Evolutionary conservation across 2,888 invertebrate genomes (phyloP).

Genomic region (Pseudoips prasinana): DNA sequence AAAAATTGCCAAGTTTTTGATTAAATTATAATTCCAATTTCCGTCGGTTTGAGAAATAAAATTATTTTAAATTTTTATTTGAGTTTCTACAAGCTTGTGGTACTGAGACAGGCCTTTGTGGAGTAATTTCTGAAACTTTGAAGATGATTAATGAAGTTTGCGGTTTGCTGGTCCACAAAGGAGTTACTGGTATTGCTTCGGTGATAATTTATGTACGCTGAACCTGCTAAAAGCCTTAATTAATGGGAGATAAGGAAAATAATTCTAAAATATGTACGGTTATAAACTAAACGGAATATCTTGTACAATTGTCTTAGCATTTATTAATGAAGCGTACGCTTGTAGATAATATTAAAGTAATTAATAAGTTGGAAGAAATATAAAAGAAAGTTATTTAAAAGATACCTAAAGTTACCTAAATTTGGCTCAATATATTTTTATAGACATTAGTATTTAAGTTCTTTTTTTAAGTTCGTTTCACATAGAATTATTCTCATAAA

Average conservation of each 20-base stretch:
- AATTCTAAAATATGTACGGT: too few relatives aligned
- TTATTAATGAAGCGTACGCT: too few relatives aligned
- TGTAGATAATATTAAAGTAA: too few relatives aligned
- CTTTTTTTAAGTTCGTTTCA: too few relatives aligned
- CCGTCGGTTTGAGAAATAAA: constrained; percentile 16
- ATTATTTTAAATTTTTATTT: constrained; percentile 15
- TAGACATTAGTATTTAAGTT: too few relatives aligned
- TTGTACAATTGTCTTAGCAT: too few relatives aligned
- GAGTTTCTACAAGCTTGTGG: constrained; percentile 2
- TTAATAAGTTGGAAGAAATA: too few relatives aligned
- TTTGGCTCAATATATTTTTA: too few relatives aligned
- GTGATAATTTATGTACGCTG: constrained; percentile 17
- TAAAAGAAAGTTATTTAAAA: too few relatives aligned
- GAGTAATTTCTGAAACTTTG: constrained; percentile 18
- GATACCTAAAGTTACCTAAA: too few relatives aligned
- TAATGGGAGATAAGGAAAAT: constrained; percentile 2
- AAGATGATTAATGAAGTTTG: constrained; percentile 23
- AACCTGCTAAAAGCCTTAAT: constrained; percentile 7
- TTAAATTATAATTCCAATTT: constrained; percentile 31
- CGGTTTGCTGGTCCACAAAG: constrained; percentile 12
- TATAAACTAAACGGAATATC: too few relatives aligned
- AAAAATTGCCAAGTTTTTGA: constrained; percentile 16
- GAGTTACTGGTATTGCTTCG: constrained; percentile 11
- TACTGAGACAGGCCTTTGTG: constrained; percentile 10
- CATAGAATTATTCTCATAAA: too few relatives aligned